These are phyloP conservation scores for Parelbella ahira DNA, from an alignment of 2,888 invertebrate genomes.

Conservation along the genomic window DNA sequence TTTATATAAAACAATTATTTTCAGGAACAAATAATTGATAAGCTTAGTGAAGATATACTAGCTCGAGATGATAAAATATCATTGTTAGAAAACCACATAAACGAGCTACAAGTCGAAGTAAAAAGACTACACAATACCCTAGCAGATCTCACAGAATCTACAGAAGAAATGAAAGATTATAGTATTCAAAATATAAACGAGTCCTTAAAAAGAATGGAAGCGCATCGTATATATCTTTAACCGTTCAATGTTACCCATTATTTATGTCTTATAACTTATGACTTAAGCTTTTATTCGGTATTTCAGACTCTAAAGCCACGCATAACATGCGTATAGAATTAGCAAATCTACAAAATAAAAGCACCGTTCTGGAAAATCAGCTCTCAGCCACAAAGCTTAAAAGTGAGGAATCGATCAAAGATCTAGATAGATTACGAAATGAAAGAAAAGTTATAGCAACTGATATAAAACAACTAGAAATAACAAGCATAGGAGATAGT, in stretches of 20 bases:
- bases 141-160: slow-evolving; percentile 45
- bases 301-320: slow-evolving; percentile 65
- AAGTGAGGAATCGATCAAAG: slow-evolving; percentile 43
- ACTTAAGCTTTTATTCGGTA: slow-evolving; percentile 12
- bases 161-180: slow-evolving; percentile 52
- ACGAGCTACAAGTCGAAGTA: slow-evolving; percentile 61
- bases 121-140: slow-evolving; percentile 47
- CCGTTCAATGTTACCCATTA: too few species aligned
- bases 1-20: too few species aligned
- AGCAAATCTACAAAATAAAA: slow-evolving; percentile 51
- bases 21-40: slow-evolving; percentile 52
- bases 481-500: slow-evolving; percentile 56
- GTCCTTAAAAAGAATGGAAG: slow-evolving; percentile 55
- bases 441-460: slow-evolving; percentile 54
- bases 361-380: slow-evolving; percentile 46
- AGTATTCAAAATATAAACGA: slow-evolving; percentile 49
- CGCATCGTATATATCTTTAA: slow-evolving; percentile 59
- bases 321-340: slow-evolving; percentile 69
- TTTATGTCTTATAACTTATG: too few species aligned
- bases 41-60: slow-evolving; percentile 48
- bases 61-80: slow-evolving; percentile 57
- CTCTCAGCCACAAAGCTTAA: slow-evolving; percentile 45
- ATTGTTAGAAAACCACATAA: slow-evolving; percentile 64
- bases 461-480: slow-evolving; percentile 58
- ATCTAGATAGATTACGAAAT: slow-evolving; percentile 50